Base-by-base conservation (phyloP, 2,797 vertebrate species). In the Clarias pachynema region DNA sequence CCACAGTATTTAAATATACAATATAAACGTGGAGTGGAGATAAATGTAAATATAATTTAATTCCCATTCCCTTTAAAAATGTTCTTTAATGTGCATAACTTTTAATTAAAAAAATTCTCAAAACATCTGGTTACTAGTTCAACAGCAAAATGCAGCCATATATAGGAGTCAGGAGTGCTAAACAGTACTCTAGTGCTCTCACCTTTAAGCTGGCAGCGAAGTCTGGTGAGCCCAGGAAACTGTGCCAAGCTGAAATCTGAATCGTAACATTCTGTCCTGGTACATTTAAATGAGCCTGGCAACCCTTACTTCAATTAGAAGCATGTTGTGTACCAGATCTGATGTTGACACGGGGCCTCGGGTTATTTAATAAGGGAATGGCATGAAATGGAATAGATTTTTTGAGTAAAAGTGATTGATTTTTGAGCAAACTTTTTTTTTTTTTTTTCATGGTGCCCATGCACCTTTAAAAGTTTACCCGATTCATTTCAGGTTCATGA, bases 201-300 rank as follows among this genome's bases (percentile, higher is more conserved):
- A 77, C 18, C 74, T 77, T 77, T 59, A 77, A 59, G 18, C 74
- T 59, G 53, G 74, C 53, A 59, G 74, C 18, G 34, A 81, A 57
- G 66, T 57, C 29, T 37, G 53, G 12, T 9, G 34, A 49, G 29
- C 14, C 37, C 44, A 63, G 31, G 72, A 63, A 49, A 63, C 26
- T 20, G 12, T 60, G 53, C 49, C 79, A 82, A 57, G 59, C 57
- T 29, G 14, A 73, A 56, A 79, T 24, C 22, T 40, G 80, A 69
- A 81, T 37, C 79, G 44, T 20, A 12, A 18, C 53, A 53, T 82
- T 81, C 86, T 31, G 31, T 87, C 44, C 83, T 85, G 57, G 62
- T 59, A 88, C 82, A 81, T 34, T 62, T 37, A 53, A 62, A 62
- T 0, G 26, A 53, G 37, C 5, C 1, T 40, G 22, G 14, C 40